These are phyloP conservation scores for Proteles cristata DNA, from an alignment of 2,113 vertebrate genomes.

Conservation along the genomic window DNA sequence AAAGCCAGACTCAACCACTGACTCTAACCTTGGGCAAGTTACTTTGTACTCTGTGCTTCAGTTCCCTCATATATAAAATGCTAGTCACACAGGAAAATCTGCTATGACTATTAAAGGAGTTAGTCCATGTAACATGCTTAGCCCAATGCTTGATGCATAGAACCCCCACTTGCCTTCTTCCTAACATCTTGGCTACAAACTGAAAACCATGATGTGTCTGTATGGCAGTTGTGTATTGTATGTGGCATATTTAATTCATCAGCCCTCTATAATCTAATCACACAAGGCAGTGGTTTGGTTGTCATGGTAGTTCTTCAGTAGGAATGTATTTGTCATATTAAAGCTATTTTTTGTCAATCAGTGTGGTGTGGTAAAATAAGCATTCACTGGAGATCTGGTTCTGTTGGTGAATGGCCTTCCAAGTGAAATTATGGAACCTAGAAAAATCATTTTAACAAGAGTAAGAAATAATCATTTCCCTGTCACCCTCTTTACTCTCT, in stretches of 20 bases:
- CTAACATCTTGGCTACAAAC: constrained; percentile 56
- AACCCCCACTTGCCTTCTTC: constrained; percentile 45
- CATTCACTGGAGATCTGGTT: constrained; percentile 56
- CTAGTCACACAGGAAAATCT: not conserved
- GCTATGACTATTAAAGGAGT: constrained; percentile 23
- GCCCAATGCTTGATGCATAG: not conserved
- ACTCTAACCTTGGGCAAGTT: constrained; percentile 33
- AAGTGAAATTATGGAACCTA: constrained; percentile 55
- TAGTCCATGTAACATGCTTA: constrained; percentile 17
- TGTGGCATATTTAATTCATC: constrained; percentile 69
- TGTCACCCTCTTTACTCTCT: constrained; percentile 21
- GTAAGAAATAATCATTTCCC: constrained; percentile 38
- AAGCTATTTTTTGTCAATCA: constrained; percentile 75
- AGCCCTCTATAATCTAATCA: constrained; percentile 61
- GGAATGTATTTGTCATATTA: constrained; percentile 75
- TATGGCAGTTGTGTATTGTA: constrained; percentile 45
- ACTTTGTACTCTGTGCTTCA: not conserved
- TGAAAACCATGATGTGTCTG: constrained; percentile 26
- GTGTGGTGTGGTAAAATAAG: constrained; percentile 54
- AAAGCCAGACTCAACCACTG: not conserved
- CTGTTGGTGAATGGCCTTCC: constrained; percentile 37
- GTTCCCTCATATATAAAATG: constrained; percentile 48
- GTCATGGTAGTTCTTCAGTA: constrained; percentile 66
- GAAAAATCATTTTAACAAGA: constrained; percentile 57
- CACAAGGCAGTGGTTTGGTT: constrained; percentile 72